Percentiles rank a stretch among this genome's conserved stretches.
Evolutionary conservation across 2,113 vertebrate genomes (phyloP).

Genomic region (Heteronetta atricapilla): DNA sequence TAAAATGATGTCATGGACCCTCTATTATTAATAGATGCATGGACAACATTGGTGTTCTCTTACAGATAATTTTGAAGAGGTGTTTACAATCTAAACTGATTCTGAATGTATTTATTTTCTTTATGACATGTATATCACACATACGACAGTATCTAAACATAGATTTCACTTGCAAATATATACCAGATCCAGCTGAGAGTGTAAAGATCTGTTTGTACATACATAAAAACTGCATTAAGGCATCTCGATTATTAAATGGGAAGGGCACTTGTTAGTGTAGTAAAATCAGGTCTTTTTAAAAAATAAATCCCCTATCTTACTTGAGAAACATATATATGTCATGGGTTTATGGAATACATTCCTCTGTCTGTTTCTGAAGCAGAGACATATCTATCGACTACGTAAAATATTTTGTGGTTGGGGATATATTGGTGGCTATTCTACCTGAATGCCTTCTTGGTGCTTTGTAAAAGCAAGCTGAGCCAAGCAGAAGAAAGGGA

Average conservation of each 20-base stretch:
- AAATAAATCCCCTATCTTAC: neutral
- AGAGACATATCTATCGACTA: neutral
- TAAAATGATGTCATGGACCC: conserved; percentile 48
- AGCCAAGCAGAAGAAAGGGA: neutral
- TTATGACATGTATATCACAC: neutral
- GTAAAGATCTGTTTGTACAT: neutral
- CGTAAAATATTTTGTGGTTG: neutral
- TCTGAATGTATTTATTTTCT: neutral
- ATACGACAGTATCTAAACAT: neutral
- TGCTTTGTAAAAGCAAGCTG: neutral
- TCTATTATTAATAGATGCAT: conserved; percentile 6
- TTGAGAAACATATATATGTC: neutral
- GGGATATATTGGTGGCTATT: neutral
- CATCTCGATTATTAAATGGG: neutral
- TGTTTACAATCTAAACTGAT: neutral
- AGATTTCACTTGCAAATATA: neutral
- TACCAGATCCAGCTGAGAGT: neutral
- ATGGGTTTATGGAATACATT: neutral
- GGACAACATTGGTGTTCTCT: neutral
- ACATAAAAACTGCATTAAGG: neutral
- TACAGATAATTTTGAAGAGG: neutral
- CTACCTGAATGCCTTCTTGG: neutral
- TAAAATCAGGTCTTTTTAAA: neutral
- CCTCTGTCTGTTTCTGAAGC: neutral
- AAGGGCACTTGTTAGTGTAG: neutral